A percentile compares a stretch with the other conserved stretches of the same genome.
Evolutionary conservation across 1,140 invertebrate genomes (phyloP).

Genomic region (Leptinotarsa texana): DNA sequence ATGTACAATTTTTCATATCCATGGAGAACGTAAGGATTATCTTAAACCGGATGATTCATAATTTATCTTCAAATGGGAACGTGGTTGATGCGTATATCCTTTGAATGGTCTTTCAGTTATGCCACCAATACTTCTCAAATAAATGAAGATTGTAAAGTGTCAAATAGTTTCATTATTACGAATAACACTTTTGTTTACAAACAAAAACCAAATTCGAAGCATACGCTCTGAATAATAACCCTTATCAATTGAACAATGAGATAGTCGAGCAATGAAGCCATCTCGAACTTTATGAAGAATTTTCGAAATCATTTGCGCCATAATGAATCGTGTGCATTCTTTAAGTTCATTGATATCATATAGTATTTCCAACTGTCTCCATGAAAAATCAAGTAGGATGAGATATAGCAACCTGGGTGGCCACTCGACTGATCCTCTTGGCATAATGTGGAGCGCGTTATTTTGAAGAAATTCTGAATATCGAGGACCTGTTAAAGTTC

Average conservation of each 20-base stretch:
- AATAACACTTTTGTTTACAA: not conserved
- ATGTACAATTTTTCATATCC: no score
- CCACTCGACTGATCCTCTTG: slow-evolving; percentile 7
- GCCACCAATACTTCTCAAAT: not conserved
- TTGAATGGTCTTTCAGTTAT: not conserved
- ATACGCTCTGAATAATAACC: not conserved
- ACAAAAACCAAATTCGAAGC: not conserved
- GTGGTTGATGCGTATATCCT: not conserved
- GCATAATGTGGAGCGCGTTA: not conserved
- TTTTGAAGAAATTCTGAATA: slow-evolving; percentile 1
- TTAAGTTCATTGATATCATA: not conserved
- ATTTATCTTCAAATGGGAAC: not conserved
- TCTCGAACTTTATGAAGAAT: not conserved
- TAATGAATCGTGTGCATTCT: not conserved
- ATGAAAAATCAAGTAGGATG: not conserved
- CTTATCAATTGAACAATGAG: no score
- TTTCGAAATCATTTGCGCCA: not conserved
- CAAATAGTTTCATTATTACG: not conserved
- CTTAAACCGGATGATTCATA: no score
- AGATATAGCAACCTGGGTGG: not conserved
- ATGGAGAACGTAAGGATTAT: no score
- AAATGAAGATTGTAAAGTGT: not conserved
- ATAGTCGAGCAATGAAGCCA: no score
- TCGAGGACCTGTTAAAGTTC: not conserved
- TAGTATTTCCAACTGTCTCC: not conserved